Conservation (phyloP, 2,888 invertebrate species). For the Stenchaetothrips biformis region DNA sequence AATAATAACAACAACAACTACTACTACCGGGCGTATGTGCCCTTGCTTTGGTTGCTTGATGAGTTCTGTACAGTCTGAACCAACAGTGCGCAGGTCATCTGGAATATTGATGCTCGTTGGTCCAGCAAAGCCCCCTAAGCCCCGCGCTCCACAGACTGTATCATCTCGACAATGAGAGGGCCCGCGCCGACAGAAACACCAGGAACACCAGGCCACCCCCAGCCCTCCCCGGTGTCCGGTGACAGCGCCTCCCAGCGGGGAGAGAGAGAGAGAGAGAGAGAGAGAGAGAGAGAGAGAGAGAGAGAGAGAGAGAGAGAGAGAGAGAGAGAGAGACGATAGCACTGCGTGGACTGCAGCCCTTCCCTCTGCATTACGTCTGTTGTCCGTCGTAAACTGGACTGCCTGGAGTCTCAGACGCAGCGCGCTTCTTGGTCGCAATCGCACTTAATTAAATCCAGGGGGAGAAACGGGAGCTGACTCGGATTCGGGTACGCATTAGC, state of each 20-base stretch:
- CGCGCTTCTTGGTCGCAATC: neutral
- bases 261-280: too few species aligned
- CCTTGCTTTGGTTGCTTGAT: too few species aligned
- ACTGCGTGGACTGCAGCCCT: neutral
- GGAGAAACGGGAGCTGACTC: slow-evolving; percentile 2
- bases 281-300: too few species aligned
- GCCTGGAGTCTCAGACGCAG: neutral
- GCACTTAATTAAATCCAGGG: slow-evolving; percentile 15
- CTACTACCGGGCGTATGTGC: too few species aligned
- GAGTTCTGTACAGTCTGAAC: too few species aligned
- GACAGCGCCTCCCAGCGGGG: neutral
- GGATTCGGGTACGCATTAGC: neutral
- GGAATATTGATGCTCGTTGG: too few species aligned
- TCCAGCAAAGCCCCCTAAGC: too few species aligned
- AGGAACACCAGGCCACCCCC: neutral
- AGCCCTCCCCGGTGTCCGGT: slow-evolving; percentile 2
- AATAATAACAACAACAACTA: too few species aligned
- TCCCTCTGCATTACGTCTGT: neutral
- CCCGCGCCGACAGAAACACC: neutral
- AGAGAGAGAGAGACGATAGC: too few species aligned
- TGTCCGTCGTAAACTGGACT: slow-evolving; percentile 10
- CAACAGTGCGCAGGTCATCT: too few species aligned
- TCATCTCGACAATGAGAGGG: slow-evolving; percentile 21
- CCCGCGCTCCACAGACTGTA: neutral
- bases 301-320: too few species aligned